Base-by-base conservation (phyloP, 2,888 invertebrate species). In the Desoria tigrina region DNA sequence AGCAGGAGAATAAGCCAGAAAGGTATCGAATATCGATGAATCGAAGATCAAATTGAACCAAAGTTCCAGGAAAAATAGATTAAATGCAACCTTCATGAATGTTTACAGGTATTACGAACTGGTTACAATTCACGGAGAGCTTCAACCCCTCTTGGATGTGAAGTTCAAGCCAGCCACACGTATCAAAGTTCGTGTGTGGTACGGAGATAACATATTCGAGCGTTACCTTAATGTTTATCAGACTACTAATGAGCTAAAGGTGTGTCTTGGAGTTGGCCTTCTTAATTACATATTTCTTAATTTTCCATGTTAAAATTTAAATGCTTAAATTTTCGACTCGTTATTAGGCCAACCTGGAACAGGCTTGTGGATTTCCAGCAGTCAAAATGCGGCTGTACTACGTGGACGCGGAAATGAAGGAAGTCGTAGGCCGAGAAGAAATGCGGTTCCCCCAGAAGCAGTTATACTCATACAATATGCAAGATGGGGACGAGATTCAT, bases 381-480 rank as follows among this genome's bases (percentile, higher is more conserved):
- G 85, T 88, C 60, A 90, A 90, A 81, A 92, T 94, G 90, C 85
- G 91, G 72, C 84, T 96, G 23, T 95, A 88, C 81, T 94, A 94
- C 79, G 86, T 91, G 11, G 94, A 95, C 79, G 90, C 92, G 78
- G 84, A 83, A 66, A 80, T 84, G 79, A 81, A 81, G 75, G 79
- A 80, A 51, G 79, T 81, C 21, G 80, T 81, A 63, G 92, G 91
- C 23, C 90, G 92, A 0, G 94, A 94, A 80, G 91, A 92, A 80
- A 91, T 95, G 90, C 87, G 87, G 76, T 93, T 87, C 78, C 91
- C 92, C 1, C 89, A 89, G 77, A 93, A 94, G 79, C 90, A 90
- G 80, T 84, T 95, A 24, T 94, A 94, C 81, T 91, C 92, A 67
- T 94, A 94, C 82, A 93, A 93, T 81, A 90, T 94, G 69, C 84